Base-by-base conservation (phyloP, 2,888 invertebrate species). In the Beris morrisii region DNA sequence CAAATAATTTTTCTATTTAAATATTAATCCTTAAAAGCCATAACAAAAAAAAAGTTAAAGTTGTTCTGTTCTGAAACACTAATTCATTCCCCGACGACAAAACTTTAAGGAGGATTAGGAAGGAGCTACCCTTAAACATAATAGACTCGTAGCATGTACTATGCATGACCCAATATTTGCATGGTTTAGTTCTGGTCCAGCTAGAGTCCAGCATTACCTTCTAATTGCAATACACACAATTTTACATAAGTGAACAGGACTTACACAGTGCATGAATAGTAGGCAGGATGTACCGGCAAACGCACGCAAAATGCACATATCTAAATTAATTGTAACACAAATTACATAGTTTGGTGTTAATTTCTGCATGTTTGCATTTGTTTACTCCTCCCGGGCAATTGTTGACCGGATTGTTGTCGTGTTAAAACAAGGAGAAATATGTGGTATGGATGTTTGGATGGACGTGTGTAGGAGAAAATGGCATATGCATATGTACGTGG, bases 321-420 rank as follows among this genome's bases (percentile, higher is more conserved):
- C 64, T 57, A 45, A 66, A 68, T 68, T 68, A 68, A 68, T 68
- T 66, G 68, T 66, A 53, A 68, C 68, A 68, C 68, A 64, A 63
- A 66, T 68, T 68, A 63, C 68, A 65, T 57, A 57, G 58, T 53
- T 52, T 53, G 58, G 66, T 69, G 66, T 66, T 69, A 66, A 66
- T 55, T 66, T 64, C 65, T 65, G 64, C 66, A 58, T 67, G 69
- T 69, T 67, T 65, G 64, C 64, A 64, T 64, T 59, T 53, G 56
- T 58, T 69, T 50, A 55, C 46, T n/a, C 28, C n/a, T 28, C n/a
- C 50, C 63, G 56, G 67, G 64, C 64, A 67, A 67, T 67, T 64
- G 64, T 57, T 56, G 64, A 54, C 45, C 46, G 54, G 53, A 61
- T 54, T 61, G 59, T 59, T 66, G 66, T 66, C 61, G 53, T 66